Base-by-base conservation (phyloP, 2,888 invertebrate species). In the Sceliomorpha sp. region DNA sequence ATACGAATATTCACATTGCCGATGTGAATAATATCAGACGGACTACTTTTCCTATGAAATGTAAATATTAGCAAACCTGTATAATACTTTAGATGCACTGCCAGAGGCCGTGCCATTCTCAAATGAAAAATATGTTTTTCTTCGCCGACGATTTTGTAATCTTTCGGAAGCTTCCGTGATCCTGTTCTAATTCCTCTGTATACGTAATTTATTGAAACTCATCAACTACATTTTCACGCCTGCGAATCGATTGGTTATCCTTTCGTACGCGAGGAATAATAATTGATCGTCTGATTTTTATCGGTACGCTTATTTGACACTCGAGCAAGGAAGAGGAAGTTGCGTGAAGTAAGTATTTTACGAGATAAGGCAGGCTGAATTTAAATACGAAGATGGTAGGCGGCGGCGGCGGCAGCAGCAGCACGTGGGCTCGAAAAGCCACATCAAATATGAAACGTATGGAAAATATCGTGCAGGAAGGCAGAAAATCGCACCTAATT, bases 21-120 rank as follows among this genome's bases (percentile, higher is more conserved):
- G n/a, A n/a, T n/a, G 53, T 63, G 63, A 59, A 63, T 63, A 70
- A 70, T 63, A 69, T 63, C 69, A 48, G 58, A 62, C 68, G 58
- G 55, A 63, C 69, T 69, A 63, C 58, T 58, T 62, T 53, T 39
- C 42, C 56, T 58, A 63, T 47, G 47, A 69, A 63, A 70, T 64
- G 69, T 63, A 70, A 70, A 66, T 70, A 70, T 70, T 66, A 70
- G 66, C 64, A 70, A 66, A 70, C 66, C 56, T 56, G 66, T 62
- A 62, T 66, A 47, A 59, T 59, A 56, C 64, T 56, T 60, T 51
- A 60, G 64, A 60, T 40, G 64, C 48, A 50, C 55, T 50, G 64
- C 59, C 63, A 51, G 47, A 44, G 64, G 59, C 70, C 37, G 50
- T 68, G 68, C n/a, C 60, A 59, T 69, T 63, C 53, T 59, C 59